Conservation (phyloP, 2,797 vertebrate species). For the Poeciliopsis turneri region DNA sequence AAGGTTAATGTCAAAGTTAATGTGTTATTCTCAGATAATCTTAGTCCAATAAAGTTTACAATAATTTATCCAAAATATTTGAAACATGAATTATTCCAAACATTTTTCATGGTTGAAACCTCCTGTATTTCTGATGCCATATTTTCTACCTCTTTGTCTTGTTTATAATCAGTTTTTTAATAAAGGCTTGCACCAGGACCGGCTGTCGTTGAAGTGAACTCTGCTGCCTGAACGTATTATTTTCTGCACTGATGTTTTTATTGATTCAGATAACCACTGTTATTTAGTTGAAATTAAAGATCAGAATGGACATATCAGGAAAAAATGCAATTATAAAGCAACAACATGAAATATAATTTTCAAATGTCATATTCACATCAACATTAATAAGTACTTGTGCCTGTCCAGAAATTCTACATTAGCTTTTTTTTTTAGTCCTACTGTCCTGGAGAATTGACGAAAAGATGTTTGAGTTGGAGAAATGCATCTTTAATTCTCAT, state of each 20-base stretch:
- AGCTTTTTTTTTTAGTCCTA: background rate
- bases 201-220: background rate
- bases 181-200: background rate
- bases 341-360: background rate
- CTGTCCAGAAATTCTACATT: background rate
- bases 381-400: background rate
- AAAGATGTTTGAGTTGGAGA: no score
- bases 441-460: background rate
- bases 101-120: no score
- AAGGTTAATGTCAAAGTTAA: no score
- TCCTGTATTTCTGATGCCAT: no score
- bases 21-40: no score
- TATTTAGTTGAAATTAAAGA: background rate
- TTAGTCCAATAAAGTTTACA: background rate
- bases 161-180: background rate
- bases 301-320: background rate
- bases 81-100: no score
- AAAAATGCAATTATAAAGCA: background rate
- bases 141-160: no score
- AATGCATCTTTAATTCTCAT: no score
- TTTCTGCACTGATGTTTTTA: constrained; percentile 1
- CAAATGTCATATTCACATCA: background rate
- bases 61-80: background rate
- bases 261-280: background rate
- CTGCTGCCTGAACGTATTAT: background rate